Evolutionary conservation across 2,113 vertebrate genomes (phyloP).

Genomic region (Paraplagusia blochii): DNA sequence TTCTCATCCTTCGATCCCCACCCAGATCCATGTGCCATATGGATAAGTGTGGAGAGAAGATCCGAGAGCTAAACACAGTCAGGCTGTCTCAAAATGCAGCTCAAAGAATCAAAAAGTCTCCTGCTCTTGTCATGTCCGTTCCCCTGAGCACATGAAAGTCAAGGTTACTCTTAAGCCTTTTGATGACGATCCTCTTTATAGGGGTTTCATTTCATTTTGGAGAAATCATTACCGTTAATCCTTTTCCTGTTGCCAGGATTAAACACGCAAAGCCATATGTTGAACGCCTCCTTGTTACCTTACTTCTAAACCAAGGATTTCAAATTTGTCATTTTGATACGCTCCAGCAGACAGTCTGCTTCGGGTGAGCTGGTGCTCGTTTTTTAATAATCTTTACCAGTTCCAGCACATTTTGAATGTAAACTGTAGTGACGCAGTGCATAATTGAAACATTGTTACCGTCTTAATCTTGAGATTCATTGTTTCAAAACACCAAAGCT

Average conservation of each 20-base stretch:
- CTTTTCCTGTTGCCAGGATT: constrained; percentile 58
- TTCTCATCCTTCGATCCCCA: constrained; percentile 62
- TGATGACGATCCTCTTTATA: constrained; percentile 40
- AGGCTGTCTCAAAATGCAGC: constrained; percentile 57
- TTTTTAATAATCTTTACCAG: constrained; percentile 8
- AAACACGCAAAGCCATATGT: constrained; percentile 54
- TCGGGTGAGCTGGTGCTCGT: constrained; percentile 31
- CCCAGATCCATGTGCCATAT: constrained; percentile 77
- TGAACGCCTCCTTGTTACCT: constrained; percentile 30
- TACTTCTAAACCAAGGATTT: constrained; percentile 57
- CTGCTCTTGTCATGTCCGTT: constrained; percentile 53
- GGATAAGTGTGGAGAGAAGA: constrained; percentile 72
- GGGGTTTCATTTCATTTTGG: constrained; percentile 46
- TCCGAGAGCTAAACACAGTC: constrained; percentile 58
- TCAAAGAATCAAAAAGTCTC: constrained; percentile 56
- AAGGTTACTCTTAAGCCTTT: constrained; percentile 71
- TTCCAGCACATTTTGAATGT: constrained; percentile 2
- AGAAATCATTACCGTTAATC: constrained; percentile 57
- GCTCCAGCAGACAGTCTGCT: constrained; percentile 30
- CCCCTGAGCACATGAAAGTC: constrained; percentile 71
- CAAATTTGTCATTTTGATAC: constrained; percentile 49
- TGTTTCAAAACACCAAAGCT: constrained; percentile 4
- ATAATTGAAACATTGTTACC: neutral
- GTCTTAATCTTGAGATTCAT: constrained; percentile 10
- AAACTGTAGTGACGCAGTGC: neutral